Conservation (phyloP, 2,888 invertebrate species). For the Spilarctia lutea region DNA sequence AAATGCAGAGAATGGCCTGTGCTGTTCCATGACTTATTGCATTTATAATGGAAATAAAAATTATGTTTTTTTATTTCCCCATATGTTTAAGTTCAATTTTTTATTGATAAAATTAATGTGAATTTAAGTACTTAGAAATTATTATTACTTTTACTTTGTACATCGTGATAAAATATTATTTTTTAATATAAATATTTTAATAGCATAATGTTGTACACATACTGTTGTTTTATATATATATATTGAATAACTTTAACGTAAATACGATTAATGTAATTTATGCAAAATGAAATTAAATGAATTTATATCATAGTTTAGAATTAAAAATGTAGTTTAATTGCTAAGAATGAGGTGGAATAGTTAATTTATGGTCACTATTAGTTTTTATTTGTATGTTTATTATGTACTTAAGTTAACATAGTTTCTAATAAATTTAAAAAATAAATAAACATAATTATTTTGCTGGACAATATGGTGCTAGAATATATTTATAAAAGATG, state of each 20-base stretch:
- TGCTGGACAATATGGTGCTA: constrained; percentile 75
- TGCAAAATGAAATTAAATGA: constrained; percentile 2
- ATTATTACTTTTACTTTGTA: constrained; percentile 19
- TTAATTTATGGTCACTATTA: constrained; percentile 2
- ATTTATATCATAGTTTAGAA: background rate
- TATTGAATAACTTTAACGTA: constrained; percentile 12
- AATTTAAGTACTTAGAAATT: background rate
- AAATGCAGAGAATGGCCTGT: too few species aligned
- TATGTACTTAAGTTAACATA: constrained; percentile 38
- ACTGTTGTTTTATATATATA: constrained; percentile 1
- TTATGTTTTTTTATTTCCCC: background rate
- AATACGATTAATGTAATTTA: background rate
- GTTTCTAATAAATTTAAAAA: constrained; percentile 34
- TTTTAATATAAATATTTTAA: constrained; percentile 19
- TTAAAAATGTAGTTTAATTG: constrained; percentile 7
- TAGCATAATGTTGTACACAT: constrained; percentile 22
- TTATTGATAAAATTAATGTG: constrained; percentile 3
- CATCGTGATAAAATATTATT: constrained; percentile 38
- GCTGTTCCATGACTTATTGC: background rate
- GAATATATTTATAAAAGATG: constrained; percentile 38
- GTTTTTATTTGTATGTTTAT: background rate
- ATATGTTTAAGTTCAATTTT: background rate
- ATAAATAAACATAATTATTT: constrained; percentile 29
- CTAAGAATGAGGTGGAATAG: background rate
- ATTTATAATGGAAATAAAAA: background rate